Evolutionary conservation across 2,113 vertebrate genomes (phyloP).

Genomic region (Dicaeum eximium): DNA sequence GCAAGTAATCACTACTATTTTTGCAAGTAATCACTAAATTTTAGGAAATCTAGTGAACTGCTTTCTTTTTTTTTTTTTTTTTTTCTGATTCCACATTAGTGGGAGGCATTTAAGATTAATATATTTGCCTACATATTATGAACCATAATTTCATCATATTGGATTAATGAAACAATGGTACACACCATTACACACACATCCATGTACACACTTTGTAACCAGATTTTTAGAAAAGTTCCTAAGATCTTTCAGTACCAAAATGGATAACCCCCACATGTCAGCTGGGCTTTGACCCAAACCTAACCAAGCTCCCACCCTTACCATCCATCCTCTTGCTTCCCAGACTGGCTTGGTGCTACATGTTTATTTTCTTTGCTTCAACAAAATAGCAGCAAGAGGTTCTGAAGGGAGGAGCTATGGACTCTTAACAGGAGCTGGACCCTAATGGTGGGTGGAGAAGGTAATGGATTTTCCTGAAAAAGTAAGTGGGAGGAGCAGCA

Average conservation of each 20-base stretch:
- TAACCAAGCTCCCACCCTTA: background rate
- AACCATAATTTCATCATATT: background rate
- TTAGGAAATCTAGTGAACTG: background rate
- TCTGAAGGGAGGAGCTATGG: background rate
- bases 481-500: background rate
- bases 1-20: background rate
- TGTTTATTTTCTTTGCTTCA: background rate
- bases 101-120: background rate
- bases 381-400: background rate
- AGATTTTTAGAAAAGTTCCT: background rate
- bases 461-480: background rate
- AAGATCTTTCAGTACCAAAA: background rate
- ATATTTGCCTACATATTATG: background rate
- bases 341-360: background rate
- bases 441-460: background rate
- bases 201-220: fast-evolving
- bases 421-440: background rate
- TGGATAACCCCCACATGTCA: background rate
- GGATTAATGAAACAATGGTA: background rate
- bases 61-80: background rate
- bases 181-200: background rate
- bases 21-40: background rate
- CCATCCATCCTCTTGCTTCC: background rate
- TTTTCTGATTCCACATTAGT: background rate
- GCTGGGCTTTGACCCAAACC: background rate